Evolutionary conservation across 2,113 vertebrate genomes (phyloP).

Genomic region (Phocoena phocoena): DNA sequence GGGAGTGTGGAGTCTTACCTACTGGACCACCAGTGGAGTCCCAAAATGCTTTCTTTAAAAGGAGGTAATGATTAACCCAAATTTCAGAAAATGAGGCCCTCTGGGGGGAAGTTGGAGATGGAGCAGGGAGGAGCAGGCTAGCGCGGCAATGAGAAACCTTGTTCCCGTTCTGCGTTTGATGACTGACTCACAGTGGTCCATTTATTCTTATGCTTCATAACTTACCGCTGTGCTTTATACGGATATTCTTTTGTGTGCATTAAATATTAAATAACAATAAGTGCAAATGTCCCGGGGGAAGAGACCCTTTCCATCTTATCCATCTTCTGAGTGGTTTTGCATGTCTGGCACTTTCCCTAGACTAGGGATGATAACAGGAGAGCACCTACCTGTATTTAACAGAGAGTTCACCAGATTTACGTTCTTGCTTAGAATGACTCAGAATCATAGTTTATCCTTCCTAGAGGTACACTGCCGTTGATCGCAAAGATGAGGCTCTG

Average conservation of each 20-base stretch:
- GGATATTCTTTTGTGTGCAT: background rate
- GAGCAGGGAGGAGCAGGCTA: fast-evolving
- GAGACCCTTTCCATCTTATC: background rate
- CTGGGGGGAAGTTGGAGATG: background rate
- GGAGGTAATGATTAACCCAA: background rate
- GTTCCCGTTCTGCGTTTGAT: fast-evolving
- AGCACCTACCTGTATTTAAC: fast-evolving
- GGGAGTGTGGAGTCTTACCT: too few relatives aligned
- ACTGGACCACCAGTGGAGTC: too few relatives aligned
- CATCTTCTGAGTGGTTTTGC: too few relatives aligned
- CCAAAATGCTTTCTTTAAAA: background rate
- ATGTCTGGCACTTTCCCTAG: fast-evolving
- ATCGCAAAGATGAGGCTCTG: background rate
- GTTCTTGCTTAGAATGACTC: background rate
- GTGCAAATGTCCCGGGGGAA: background rate
- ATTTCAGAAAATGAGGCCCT: fast-evolving
- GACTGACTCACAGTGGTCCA: fast-evolving
- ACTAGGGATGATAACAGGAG: too few relatives aligned
- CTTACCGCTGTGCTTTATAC: background rate
- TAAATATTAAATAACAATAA: background rate
- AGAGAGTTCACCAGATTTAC: fast-evolving
- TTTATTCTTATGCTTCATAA: background rate
- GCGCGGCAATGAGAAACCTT: fast-evolving
- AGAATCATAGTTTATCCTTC: too few relatives aligned
- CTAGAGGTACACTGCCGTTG: fast-evolving